These are phyloP conservation scores for Aphelenchoides bicaudatus DNA, from an alignment of 2,888 invertebrate species.

Conservation along the genomic window DNA sequence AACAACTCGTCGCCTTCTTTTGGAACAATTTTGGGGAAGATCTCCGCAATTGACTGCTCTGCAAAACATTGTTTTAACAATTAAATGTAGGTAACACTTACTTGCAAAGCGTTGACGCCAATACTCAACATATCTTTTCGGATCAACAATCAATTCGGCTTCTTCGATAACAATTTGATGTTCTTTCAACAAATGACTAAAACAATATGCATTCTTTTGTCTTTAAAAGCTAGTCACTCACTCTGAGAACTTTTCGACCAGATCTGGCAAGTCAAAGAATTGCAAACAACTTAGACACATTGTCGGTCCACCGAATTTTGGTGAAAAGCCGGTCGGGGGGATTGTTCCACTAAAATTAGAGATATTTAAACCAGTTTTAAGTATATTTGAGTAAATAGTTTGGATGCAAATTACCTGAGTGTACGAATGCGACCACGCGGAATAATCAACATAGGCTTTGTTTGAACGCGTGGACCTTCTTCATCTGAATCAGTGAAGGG, in stretches of 20 bases:
- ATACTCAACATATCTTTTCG: conserved; percentile 59
- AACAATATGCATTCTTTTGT: conserved; percentile 2
- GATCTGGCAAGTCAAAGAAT: conserved; percentile 59
- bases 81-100: conserved; percentile 49
- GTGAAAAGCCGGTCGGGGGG: conserved; percentile 50
- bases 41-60: conserved; percentile 49
- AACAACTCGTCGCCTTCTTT: conserved; percentile 43
- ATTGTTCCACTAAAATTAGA: not conserved
- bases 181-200: conserved; percentile 52
- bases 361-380: conserved; percentile 26
- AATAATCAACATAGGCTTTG: conserved; percentile 51
- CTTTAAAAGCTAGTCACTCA: conserved; percentile 16
- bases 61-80: conserved; percentile 60
- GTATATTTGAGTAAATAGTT: no score
- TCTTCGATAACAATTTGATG: conserved; percentile 59
- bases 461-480: conserved; percentile 40
- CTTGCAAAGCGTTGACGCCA: conserved; percentile 57
- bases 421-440: conserved; percentile 59
- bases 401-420: conserved; percentile 50
- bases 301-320: conserved; percentile 60
- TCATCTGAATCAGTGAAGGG: conserved; percentile 60
- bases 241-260: conserved; percentile 47
- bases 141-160: conserved; percentile 59
- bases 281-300: conserved; percentile 60
- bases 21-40: conserved; percentile 55